phyloP scores from a whole-genome alignment of 2,888 invertebrate genomes.

The Azorinus chamasolen region DNA sequence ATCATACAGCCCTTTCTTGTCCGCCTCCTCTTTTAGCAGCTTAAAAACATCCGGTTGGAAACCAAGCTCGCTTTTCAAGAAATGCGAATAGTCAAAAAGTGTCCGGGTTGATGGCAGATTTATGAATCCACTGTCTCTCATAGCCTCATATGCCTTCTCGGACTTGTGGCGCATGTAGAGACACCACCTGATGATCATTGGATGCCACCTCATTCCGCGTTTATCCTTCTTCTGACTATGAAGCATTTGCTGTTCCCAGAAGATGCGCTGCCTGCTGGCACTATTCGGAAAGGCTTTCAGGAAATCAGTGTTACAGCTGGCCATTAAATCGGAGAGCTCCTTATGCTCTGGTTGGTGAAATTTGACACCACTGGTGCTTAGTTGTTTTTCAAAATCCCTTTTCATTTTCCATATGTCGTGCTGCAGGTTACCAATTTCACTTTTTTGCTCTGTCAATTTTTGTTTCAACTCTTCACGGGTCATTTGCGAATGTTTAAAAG shows the following conservation, averaged over 20 bases:
- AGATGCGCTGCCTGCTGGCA: neutral
- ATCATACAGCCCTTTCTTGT: conserved; percentile 5
- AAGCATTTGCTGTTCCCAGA: conserved; percentile 1
- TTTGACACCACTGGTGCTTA: neutral
- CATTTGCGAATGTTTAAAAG: conserved; percentile 16
- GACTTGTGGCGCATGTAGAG: conserved; percentile 35
- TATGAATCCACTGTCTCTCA: conserved; percentile 24
- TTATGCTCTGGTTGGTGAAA: neutral
- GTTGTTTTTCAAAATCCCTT: conserved; percentile 6
- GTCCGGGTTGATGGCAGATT: conserved; percentile 11
- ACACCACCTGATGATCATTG: conserved; percentile 42
- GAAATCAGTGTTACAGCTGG: neutral
- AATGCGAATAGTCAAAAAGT: conserved; percentile 27
- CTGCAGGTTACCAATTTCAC: conserved; percentile 18
- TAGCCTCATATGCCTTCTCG: conserved; percentile 17
- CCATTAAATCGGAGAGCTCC: conserved; percentile 19
- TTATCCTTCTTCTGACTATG: neutral
- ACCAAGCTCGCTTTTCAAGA: conserved; percentile 1
- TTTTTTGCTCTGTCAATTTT: conserved; percentile 23
- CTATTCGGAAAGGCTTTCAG: conserved; percentile 1
- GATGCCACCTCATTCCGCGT: conserved; percentile 46
- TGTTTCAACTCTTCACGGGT: neutral
- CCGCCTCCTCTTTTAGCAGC: neutral
- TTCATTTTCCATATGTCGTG: conserved; percentile 1
- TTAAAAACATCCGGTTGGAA: conserved; percentile 10